These are phyloP conservation scores for Nezara viridula DNA, from an alignment of 2,888 invertebrate species.

Conservation along the genomic window DNA sequence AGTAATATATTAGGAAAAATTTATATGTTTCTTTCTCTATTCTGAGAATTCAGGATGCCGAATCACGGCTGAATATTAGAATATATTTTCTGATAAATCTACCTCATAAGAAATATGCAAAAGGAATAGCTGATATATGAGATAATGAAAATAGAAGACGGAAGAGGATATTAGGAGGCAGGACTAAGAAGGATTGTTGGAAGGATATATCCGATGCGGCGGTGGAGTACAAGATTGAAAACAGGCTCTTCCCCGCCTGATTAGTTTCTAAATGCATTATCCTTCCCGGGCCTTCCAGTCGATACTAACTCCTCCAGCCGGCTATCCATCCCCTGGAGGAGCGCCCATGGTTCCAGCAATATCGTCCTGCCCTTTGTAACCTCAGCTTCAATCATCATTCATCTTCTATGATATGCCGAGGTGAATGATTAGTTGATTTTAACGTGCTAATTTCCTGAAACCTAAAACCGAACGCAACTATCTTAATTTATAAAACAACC, in stretches of 20 bases:
- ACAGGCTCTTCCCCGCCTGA: slow-evolving; percentile 57
- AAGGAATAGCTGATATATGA: slow-evolving; percentile 1
- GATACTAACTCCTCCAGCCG: neutral
- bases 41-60: neutral
- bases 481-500: too few species aligned
- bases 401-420: too few species aligned
- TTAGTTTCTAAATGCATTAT: slow-evolving; percentile 60
- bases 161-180: neutral
- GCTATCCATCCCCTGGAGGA: neutral
- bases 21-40: neutral
- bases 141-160: slow-evolving; percentile 35
- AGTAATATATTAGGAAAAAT: neutral
- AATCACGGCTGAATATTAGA: neutral
- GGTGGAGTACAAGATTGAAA: slow-evolving; percentile 57
- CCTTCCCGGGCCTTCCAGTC: neutral
- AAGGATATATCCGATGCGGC: neutral
- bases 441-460: too few species aligned
- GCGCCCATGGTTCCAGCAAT: neutral
- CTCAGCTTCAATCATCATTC: neutral
- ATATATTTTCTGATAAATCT: neutral
- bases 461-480: too few species aligned
- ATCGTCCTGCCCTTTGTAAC: neutral
- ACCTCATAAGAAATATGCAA: neutral
- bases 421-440: too few species aligned
- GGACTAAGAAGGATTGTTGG: neutral